These are phyloP conservation scores for Drosophila pseudotakahashii DNA, from an alignment of 2,888 invertebrate species.

Conservation along the genomic window DNA sequence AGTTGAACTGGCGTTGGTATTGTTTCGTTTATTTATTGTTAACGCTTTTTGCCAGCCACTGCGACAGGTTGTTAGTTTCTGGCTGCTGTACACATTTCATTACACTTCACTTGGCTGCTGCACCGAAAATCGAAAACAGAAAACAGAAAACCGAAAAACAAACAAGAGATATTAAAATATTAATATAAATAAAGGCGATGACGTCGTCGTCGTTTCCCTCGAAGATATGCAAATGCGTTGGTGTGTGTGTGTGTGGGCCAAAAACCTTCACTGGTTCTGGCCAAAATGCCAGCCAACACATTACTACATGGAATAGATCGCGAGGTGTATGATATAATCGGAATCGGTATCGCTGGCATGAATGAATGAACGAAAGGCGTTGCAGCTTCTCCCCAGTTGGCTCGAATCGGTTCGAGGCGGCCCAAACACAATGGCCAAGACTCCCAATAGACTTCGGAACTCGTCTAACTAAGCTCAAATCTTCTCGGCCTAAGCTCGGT, in stretches of 20 bases:
- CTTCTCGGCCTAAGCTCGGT: slow-evolving; percentile 28
- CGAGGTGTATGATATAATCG: slow-evolving; percentile 67
- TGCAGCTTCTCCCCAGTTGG: slow-evolving; percentile 70
- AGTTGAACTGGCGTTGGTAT: slow-evolving; percentile 60
- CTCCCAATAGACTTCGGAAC: slow-evolving; percentile 16
- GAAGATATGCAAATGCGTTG: slow-evolving; percentile 43
- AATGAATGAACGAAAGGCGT: slow-evolving; percentile 75
- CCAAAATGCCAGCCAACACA: slow-evolving; percentile 74
- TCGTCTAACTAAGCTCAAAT: slow-evolving; percentile 42
- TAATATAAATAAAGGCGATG: slow-evolving; percentile 53
- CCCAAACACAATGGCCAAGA: slow-evolving; percentile 43
- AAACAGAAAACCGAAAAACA: slow-evolving; percentile 14
- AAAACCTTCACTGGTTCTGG: slow-evolving; percentile 58
- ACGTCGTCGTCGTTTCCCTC: slow-evolving; percentile 39
- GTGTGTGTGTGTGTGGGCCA: slow-evolving; percentile 49
- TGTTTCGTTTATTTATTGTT: slow-evolving; percentile 77
- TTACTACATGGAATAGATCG: slow-evolving; percentile 4
- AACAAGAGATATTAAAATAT: slow-evolving; percentile 35
- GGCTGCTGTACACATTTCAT: slow-evolving; percentile 65
- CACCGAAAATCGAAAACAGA: slow-evolving; percentile 34
- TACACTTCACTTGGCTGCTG: slow-evolving; percentile 61
- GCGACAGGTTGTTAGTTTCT: slow-evolving; percentile 76
- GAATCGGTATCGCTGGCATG: slow-evolving; percentile 64
- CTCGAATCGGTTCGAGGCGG: neutral
- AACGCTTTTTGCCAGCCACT: slow-evolving; percentile 73